These are phyloP conservation scores for Petrocephalus microphthalmus DNA, from an alignment of 2,113 vertebrate species.

Conservation along the genomic window DNA sequence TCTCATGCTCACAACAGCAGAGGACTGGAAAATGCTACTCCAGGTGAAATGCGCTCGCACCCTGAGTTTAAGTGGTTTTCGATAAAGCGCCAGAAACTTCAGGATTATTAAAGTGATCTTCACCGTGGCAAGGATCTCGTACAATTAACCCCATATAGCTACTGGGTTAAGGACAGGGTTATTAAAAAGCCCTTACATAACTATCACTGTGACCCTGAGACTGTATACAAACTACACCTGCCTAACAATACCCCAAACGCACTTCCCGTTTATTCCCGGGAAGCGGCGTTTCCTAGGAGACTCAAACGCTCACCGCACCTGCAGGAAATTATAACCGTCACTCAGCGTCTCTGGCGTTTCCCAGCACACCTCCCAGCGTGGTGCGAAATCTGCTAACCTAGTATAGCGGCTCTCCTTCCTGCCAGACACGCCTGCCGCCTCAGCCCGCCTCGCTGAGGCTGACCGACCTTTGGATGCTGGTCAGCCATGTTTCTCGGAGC, in stretches of 20 bases:
- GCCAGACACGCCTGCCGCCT: neutral
- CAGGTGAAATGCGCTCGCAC: neutral
- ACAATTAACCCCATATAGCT: neutral
- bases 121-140: neutral
- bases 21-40: neutral
- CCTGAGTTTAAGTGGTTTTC: neutral
- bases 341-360: neutral
- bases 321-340: neutral
- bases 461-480: neutral
- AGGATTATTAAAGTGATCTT: neutral
- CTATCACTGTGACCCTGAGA: neutral
- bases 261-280: neutral
- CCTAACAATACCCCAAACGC: neutral
- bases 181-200: neutral
- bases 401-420: neutral
- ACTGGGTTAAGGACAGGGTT: too few relatives aligned
- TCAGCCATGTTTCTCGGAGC: neutral
- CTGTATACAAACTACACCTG: neutral
- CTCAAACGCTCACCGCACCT: neutral
- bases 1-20: neutral
- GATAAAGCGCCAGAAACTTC: neutral
- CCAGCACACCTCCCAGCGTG: neutral
- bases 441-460: neutral
- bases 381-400: neutral
- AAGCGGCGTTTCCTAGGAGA: neutral